Conservation (phyloP, 2,888 invertebrate species). For the Hyppa rectilinea region DNA sequence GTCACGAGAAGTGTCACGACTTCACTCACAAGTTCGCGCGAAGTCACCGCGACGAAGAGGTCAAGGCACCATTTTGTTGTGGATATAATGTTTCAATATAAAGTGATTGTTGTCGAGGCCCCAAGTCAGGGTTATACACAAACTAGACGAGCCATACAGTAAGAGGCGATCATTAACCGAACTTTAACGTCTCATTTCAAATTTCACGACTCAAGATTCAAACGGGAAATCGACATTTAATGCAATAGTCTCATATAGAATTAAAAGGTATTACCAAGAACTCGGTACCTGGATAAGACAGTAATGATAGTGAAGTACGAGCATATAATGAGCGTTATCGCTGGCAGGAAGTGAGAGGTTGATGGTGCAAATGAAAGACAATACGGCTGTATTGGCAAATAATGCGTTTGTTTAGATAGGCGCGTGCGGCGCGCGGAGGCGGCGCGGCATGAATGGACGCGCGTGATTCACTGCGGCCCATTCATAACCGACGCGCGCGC, state of each 20-base stretch:
- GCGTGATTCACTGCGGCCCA: slow-evolving; percentile 87
- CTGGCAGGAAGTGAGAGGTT: slow-evolving; percentile 85
- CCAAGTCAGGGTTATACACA: slow-evolving; percentile 70
- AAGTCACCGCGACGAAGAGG: slow-evolving; percentile 66
- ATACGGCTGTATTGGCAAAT: slow-evolving; percentile 79
- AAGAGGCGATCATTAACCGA: slow-evolving; percentile 68
- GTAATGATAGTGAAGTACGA: slow-evolving; percentile 65
- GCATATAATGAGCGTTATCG: slow-evolving; percentile 69
- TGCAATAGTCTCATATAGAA: slow-evolving; percentile 59
- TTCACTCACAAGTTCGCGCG: slow-evolving; percentile 62
- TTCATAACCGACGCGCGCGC: slow-evolving; percentile 81
- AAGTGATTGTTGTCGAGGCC: slow-evolving; percentile 74
- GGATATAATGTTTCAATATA: slow-evolving; percentile 70
- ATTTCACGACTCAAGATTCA: slow-evolving; percentile 79
- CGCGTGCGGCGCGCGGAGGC: slow-evolving; percentile 85
- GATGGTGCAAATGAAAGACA: slow-evolving; percentile 84
- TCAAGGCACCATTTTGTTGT: slow-evolving; percentile 75
- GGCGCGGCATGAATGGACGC: slow-evolving; percentile 83
- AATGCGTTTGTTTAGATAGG: slow-evolving; percentile 79
- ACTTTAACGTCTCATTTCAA: slow-evolving; percentile 78
- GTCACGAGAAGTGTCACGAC: slow-evolving; percentile 73
- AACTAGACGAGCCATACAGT: slow-evolving; percentile 51
- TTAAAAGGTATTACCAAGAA: slow-evolving; percentile 62
- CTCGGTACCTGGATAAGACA: slow-evolving; percentile 47
- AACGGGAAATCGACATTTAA: slow-evolving; percentile 71